Base-by-base conservation (phyloP, 2,113 vertebrate species). In the Gobiocypris rarus region DNA sequence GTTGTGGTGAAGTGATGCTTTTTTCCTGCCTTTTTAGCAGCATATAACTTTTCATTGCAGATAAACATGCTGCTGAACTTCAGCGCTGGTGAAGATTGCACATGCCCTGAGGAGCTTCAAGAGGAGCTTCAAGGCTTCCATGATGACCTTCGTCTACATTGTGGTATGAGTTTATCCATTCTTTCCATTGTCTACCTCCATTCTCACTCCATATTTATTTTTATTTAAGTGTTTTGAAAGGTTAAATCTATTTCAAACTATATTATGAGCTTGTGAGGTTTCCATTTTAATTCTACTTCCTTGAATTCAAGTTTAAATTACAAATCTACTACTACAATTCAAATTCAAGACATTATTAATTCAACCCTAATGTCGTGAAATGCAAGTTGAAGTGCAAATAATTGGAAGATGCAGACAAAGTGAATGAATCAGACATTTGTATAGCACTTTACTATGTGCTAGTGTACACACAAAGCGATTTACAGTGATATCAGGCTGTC, bases 31-130 rank as follows among this genome's bases (percentile, higher is more conserved):
- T n/a, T n/a, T n/a, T n/a, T 28, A 17, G 24, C 71, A 4, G 6
- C 71, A 52, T 52, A n/a, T 48, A 2, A 22, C 38, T 78, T 78
- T 11, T 61, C 48, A 6, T 88, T 89, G 52, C 91, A 99, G 98
- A 98, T 99, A 92, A 99, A 99, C 91, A 98, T 99, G 95, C 93
- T 99, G 83, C 90, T 99, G 89, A 98, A 97, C 93, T 98, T 98
- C 92, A 96, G 94, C 89, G 90, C 95, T 81, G 96, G 97, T 84
- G 97, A 99, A n/a, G 96, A 98, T 86, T 98, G 97, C 75, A 97
- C 98, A 3, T 99, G 98, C 87, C 98, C 98, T 5, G 95, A 96
- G 9, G 97, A 97, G 34, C 96, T 98, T 91, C 96, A 96, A 4
- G 96, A 97, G 3, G 96, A 99, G 10, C 92, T 99, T 2, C 96